These are phyloP conservation scores for Tupiocoris notatus DNA, from an alignment of 2,888 invertebrate species.

Conservation along the genomic window DNA sequence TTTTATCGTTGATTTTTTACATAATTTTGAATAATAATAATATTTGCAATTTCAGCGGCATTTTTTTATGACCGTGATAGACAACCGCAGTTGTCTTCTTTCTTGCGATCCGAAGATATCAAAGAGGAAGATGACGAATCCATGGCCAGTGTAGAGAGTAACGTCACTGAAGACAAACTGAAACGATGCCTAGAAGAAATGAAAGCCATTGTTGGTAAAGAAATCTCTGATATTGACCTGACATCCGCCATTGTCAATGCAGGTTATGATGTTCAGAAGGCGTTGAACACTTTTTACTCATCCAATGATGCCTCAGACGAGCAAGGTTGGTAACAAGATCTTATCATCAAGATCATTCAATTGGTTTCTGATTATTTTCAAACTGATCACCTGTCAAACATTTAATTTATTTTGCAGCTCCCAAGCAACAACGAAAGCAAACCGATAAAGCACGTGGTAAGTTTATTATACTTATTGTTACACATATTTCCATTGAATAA, in stretches of 20 bases:
- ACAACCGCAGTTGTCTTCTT: constrained; percentile 64
- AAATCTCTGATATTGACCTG: constrained; percentile 69
- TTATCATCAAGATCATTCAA: too few relatives aligned
- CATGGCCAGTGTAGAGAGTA: not conserved
- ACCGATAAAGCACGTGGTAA: constrained; percentile 4
- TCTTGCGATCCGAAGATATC: constrained; percentile 63
- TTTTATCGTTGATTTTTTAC: too few relatives aligned
- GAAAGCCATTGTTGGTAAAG: constrained; percentile 74
- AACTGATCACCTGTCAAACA: too few relatives aligned
- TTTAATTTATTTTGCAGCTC: constrained; percentile 54
- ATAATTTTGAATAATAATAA: not conserved
- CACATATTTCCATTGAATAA: too few relatives aligned
- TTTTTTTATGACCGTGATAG: constrained; percentile 81
- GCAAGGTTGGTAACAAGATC: not conserved
- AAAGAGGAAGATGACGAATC: constrained; percentile 63
- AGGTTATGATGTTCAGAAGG: constrained; percentile 37
- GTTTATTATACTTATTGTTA: too few relatives aligned
- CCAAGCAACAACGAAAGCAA: constrained; percentile 36
- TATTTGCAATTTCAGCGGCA: constrained; percentile 47
- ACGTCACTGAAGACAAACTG: constrained; percentile 58
- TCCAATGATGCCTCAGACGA: not conserved
- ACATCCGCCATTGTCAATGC: constrained; percentile 52
- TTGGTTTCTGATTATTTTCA: too few relatives aligned
- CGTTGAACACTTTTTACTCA: constrained; percentile 18
- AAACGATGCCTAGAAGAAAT: constrained; percentile 82